Evolutionary conservation across 2,113 vertebrate genomes (phyloP).

Genomic region (Oxygymnocypris stewartii): DNA sequence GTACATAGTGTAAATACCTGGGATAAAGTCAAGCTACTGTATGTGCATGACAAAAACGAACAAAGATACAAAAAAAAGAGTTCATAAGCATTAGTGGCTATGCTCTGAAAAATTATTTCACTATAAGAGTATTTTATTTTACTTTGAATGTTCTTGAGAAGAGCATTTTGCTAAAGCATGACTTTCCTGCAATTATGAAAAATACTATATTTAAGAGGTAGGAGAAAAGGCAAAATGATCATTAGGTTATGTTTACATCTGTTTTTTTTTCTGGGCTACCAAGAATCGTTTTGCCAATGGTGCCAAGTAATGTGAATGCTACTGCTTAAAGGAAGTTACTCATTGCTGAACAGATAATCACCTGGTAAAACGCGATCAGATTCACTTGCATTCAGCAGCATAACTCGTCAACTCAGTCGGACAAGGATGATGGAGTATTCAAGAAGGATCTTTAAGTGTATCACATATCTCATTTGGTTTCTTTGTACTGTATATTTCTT

Average conservation of each 20-base stretch:
- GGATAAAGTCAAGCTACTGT: constrained; percentile 87
- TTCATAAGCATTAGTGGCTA: constrained; percentile 98
- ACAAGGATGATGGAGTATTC: constrained; percentile 60
- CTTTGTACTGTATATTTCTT: constrained; percentile 17
- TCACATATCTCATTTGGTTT: constrained; percentile 52
- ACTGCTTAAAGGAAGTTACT: constrained; percentile 89
- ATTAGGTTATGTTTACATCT: constrained; percentile 92
- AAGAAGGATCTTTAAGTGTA: constrained; percentile 61
- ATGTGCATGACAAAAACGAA: constrained; percentile 98
- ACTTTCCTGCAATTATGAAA: constrained; percentile 93
- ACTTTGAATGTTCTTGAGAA: constrained; percentile 99
- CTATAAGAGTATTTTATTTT: constrained; percentile 99
- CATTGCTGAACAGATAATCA: constrained; percentile 97
- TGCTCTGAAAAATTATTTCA: constrained; percentile 99
- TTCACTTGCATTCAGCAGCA: constrained; percentile 84
- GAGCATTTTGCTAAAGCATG: constrained; percentile 99
- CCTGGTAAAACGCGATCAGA: constrained; percentile 80
- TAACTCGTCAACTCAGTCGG: constrained; percentile 71
- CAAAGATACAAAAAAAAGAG: constrained; percentile 81
- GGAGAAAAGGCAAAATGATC: constrained; percentile 94
- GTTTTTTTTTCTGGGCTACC: constrained; percentile 84
- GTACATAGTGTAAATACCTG: constrained; percentile 99
- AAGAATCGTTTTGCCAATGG: constrained; percentile 95
- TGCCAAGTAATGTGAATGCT: constrained; percentile 99
- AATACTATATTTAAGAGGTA: constrained; percentile 97